These are phyloP conservation scores for Therioaphis trifolii DNA, from an alignment of 2,888 invertebrate genomes.

Conservation along the genomic window DNA sequence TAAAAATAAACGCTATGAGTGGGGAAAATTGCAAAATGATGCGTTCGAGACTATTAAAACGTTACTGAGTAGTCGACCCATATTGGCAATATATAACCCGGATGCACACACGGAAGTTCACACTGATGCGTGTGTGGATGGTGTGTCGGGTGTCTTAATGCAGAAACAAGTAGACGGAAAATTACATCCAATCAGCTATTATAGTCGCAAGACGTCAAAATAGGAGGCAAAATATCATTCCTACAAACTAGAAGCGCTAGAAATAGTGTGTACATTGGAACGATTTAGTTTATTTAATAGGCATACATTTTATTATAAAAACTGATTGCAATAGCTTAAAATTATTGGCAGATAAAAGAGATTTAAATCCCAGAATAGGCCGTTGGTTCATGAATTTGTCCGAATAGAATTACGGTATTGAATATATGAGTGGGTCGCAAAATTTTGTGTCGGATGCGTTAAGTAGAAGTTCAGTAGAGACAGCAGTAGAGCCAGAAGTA, in stretches of 20 bases:
- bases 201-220: background rate
- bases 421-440: background rate
- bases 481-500: background rate
- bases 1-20: no score
- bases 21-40: no score
- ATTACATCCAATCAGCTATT: background rate
- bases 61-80: no score
- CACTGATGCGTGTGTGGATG: background rate
- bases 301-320: background rate
- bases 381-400: background rate
- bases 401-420: background rate
- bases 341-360: background rate
- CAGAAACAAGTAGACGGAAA: accelerated
- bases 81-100: background rate
- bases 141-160: background rate
- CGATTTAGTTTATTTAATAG: background rate
- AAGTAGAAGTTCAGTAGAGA: conserved; percentile 64
- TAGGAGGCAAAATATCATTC: conserved; percentile 4
- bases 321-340: background rate
- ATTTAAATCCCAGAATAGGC: background rate
- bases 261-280: background rate
- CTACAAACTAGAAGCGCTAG: conserved; percentile 2
- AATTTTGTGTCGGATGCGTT: background rate
- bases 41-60: no score
- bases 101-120: background rate